Evolutionary conservation across 2,113 vertebrate species (phyloP).

Genomic region (Coryphaenoides rupestris): DNA sequence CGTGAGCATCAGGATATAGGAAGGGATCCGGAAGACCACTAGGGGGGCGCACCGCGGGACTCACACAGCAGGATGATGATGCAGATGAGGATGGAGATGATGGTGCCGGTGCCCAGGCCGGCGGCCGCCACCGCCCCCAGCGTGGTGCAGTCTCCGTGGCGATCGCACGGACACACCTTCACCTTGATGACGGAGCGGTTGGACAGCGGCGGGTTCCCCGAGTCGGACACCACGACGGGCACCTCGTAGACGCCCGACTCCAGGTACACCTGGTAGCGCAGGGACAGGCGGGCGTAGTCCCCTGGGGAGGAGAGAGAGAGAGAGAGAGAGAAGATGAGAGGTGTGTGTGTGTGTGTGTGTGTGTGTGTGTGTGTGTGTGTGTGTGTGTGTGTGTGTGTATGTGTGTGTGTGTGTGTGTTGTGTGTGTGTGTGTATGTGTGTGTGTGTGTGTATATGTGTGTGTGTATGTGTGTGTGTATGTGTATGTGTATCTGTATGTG

Average conservation of each 20-base stretch:
- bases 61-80: slow-evolving; percentile 91
- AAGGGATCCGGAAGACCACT: background rate
- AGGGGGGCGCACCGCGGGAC: slow-evolving; percentile 34
- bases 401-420: too few species aligned
- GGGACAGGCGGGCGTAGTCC: slow-evolving; percentile 85
- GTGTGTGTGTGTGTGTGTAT: too few species aligned
- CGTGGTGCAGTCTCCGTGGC: slow-evolving; percentile 90
- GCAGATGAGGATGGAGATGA: slow-evolving; percentile 92
- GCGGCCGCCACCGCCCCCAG: slow-evolving; percentile 85
- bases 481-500: too few species aligned
- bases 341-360: too few species aligned
- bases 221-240: slow-evolving; percentile 88
- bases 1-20: background rate
- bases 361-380: too few species aligned
- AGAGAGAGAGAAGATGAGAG: background rate
- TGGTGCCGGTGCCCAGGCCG: slow-evolving; percentile 90
- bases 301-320: slow-evolving; percentile 66
- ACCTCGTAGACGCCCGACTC: slow-evolving; percentile 92
- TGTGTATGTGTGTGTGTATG: too few species aligned
- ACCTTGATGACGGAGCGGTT: slow-evolving; percentile 91
- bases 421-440: too few species aligned
- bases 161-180: slow-evolving; percentile 93
- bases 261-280: slow-evolving; percentile 83
- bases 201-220: slow-evolving; percentile 90
- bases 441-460: too few species aligned